These are phyloP conservation scores for Nesogale talazaci DNA, from an alignment of 2,113 vertebrate species.

Conservation along the genomic window DNA sequence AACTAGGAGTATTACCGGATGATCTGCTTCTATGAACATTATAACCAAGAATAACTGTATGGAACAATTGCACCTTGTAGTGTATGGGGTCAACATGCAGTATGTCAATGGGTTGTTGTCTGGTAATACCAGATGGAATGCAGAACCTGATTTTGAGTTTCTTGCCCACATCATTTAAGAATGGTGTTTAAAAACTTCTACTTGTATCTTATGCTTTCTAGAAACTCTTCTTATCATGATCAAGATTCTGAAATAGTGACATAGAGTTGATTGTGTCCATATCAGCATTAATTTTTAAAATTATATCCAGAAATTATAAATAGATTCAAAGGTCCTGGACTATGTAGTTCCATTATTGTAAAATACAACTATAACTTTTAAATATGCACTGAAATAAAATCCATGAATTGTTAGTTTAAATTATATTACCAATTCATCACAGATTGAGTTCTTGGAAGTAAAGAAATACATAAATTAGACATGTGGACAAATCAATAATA, in stretches of 20 bases:
- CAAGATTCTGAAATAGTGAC: background rate
- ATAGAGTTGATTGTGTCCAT: background rate
- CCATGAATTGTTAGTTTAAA: background rate
- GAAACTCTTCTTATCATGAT: background rate
- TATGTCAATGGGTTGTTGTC: background rate
- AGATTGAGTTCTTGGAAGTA: background rate
- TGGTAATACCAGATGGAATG: background rate
- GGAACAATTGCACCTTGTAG: background rate
- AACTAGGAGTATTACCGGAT: background rate
- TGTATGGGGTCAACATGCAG: background rate
- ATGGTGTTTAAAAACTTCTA: background rate
- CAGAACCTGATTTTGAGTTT: background rate
- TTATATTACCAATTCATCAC: background rate
- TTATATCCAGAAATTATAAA: background rate
- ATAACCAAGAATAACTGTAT: background rate
- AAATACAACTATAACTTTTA: constrained; percentile 17
- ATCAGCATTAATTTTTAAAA: background rate
- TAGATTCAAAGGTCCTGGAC: background rate
- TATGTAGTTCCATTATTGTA: background rate
- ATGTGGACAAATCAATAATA: background rate
- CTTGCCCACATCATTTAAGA: constrained; percentile 5
- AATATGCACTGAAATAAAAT: background rate
- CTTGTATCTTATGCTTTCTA: background rate
- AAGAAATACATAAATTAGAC: background rate
- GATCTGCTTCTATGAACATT: background rate